A percentile compares a stretch with the other conserved stretches of the same genome.
Conservation (phyloP, 2,888 invertebrate species). For the Callosobruchus maculatus region DNA sequence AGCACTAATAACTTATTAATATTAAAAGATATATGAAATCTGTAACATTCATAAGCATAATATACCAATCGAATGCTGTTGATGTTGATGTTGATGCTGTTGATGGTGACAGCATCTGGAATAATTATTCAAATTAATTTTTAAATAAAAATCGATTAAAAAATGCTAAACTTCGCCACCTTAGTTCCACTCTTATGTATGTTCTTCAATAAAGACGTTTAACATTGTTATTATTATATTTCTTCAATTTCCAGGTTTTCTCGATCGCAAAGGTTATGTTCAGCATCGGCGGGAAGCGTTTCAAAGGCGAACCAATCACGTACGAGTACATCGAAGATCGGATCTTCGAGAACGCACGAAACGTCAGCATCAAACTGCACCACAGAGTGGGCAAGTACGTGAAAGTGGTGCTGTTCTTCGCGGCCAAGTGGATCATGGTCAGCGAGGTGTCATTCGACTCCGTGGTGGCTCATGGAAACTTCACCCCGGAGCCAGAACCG, state of each 20-base stretch:
- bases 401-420: constrained; percentile 73
- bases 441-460: constrained; percentile 88
- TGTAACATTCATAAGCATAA: too few relatives aligned
- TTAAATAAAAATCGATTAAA: too few relatives aligned
- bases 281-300: constrained; percentile 72
- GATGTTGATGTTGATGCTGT: too few relatives aligned
- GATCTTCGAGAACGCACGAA: constrained; percentile 77
- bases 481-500: constrained; percentile 64
- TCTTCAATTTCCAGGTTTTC: constrained; percentile 55
- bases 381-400: constrained; percentile 79
- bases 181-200: too few relatives aligned
- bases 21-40: too few relatives aligned
- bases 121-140: too few relatives aligned
- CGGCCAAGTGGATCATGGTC: constrained; percentile 83
- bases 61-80: too few relatives aligned
- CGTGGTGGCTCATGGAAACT: constrained; percentile 70
- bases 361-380: constrained; percentile 77
- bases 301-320: constrained; percentile 71
- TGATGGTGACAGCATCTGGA: too few relatives aligned
- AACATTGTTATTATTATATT: too few relatives aligned
- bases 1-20: too few relatives aligned
- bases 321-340: constrained; percentile 70
- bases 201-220: too few relatives aligned
- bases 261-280: constrained; percentile 74
- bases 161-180: too few relatives aligned